Conservation (phyloP, 2,113 vertebrate species). For the Ibidorhyncha struthersii region DNA sequence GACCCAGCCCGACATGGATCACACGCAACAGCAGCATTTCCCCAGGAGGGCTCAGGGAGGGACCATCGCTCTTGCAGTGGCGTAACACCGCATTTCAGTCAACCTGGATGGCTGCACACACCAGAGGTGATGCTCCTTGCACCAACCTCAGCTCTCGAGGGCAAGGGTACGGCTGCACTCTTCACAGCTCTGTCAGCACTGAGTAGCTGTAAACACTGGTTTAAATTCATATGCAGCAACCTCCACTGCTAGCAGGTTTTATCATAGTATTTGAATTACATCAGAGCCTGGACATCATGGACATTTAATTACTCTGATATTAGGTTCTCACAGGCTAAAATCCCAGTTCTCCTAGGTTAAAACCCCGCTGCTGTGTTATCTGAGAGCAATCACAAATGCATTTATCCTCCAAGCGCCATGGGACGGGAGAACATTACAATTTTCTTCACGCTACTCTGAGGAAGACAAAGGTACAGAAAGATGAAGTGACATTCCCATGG, state of each 20-base stretch:
- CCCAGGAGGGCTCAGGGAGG: background rate
- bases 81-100: accelerated
- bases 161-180: background rate
- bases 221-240: background rate
- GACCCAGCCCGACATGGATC: accelerated
- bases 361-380: background rate
- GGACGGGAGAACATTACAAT: background rate
- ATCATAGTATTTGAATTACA: background rate
- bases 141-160: background rate
- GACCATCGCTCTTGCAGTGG: background rate
- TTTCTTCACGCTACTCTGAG: background rate
- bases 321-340: background rate
- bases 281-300: background rate
- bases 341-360: background rate
- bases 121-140: background rate
- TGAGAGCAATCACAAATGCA: background rate
- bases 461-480: background rate
- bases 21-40: background rate
- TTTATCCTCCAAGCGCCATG: background rate
- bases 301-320: background rate
- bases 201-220: background rate
- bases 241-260: background rate
- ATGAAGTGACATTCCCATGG: background rate
- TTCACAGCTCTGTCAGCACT: background rate
- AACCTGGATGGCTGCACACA: background rate